These are phyloP conservation scores for Pangasius djambal DNA, from an alignment of 2,797 vertebrate species.

Conservation along the genomic window DNA sequence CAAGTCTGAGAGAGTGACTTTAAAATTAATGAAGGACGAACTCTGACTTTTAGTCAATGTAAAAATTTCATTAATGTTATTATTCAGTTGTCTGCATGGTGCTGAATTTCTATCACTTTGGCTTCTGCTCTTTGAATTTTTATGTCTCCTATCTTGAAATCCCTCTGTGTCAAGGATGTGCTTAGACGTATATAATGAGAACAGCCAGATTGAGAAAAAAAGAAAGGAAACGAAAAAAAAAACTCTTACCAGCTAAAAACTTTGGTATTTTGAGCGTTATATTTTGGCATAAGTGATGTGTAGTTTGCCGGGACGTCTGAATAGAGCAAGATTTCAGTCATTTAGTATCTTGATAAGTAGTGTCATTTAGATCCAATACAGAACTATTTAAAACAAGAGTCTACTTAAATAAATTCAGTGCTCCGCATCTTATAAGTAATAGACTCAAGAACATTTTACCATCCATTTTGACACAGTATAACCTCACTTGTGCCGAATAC, in stretches of 20 bases:
- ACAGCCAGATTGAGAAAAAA: conserved; percentile 16
- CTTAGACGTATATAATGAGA: conserved; percentile 49
- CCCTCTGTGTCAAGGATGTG: conserved; percentile 66
- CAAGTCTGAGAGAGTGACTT: conserved; percentile 63
- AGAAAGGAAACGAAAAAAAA: conserved; percentile 24
- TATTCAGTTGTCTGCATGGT: conserved; percentile 75
- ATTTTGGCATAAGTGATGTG: background rate
- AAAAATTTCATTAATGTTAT: conserved; percentile 79
- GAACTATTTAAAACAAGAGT: background rate
- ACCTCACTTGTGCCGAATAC: background rate
- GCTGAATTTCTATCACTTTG: conserved; percentile 74
- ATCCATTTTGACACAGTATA: background rate
- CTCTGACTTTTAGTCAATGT: conserved; percentile 76
- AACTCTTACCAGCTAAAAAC: background rate
- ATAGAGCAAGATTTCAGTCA: background rate
- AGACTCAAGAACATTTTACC: background rate
- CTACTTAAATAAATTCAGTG: conserved; percentile 7
- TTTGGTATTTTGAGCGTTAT: conserved; percentile 1
- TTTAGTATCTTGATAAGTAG: background rate
- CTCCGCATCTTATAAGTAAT: background rate
- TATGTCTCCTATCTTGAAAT: conserved; percentile 72
- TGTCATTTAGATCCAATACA: background rate
- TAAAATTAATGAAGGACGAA: conserved; percentile 75
- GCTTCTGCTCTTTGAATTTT: conserved; percentile 71
- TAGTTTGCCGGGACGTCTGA: background rate